Percentiles rank a stretch among this genome's conserved stretches.
phyloP scores from a whole-genome alignment of 2,797 vertebrate species.

The Cichlasoma orientale region DNA sequence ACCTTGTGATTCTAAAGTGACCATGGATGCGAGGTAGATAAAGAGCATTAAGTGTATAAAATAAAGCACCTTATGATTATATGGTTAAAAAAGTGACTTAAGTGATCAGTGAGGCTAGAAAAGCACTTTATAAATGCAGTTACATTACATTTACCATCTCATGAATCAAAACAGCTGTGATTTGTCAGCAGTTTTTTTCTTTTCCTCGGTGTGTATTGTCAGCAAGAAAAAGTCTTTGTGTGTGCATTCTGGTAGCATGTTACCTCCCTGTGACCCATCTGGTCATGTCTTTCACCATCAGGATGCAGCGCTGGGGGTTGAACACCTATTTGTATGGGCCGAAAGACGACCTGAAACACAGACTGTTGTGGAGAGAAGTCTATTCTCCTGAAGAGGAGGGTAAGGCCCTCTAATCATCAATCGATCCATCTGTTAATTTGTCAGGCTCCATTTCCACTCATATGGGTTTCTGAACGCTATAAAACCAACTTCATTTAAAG shows the following conservation, averaged over 20 bases:
- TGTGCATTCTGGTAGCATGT: background rate
- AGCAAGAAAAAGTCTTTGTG: background rate
- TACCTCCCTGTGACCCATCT: background rate
- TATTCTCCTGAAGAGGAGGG: conserved; percentile 88
- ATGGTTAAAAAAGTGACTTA: background rate
- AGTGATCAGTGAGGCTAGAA: background rate
- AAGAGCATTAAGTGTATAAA: background rate
- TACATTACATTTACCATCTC: background rate
- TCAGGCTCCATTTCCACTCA: background rate
- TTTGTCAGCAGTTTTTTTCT: background rate
- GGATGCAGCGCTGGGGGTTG: conserved; percentile 84
- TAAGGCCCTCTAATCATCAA: conserved; percentile 43
- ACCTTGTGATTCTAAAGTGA: background rate
- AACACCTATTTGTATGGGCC: conserved; percentile 90
- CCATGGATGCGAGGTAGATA: background rate
- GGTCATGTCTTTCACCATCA: conserved; percentile 45
- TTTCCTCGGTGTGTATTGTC: background rate
- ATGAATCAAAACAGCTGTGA: background rate
- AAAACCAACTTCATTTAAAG: background rate
- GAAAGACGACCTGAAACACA: conserved; percentile 90
- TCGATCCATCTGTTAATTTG: background rate
- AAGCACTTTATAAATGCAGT: background rate
- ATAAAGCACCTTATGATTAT: no score
- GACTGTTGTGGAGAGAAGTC: conserved; percentile 88
- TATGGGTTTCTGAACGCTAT: background rate